These are phyloP conservation scores for Chloroceryle amazona DNA, from an alignment of 2,797 vertebrate genomes.

Conservation along the genomic window DNA sequence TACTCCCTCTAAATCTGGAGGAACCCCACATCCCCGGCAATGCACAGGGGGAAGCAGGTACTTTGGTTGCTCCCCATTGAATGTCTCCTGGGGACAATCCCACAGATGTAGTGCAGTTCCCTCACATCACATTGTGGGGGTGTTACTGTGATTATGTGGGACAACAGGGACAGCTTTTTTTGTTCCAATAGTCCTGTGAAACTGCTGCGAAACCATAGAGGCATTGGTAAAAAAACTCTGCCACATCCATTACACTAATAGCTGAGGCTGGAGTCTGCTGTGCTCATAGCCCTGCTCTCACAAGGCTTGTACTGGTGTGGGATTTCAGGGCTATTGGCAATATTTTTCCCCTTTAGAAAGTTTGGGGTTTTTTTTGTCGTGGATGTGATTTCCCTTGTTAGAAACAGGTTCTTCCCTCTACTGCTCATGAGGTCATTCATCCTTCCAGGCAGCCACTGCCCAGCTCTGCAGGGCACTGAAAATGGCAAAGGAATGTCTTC, in stretches of 20 bases:
- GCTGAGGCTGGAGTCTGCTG: neutral
- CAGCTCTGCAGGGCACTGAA: neutral
- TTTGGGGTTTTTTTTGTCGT: neutral
- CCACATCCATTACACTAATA: neutral
- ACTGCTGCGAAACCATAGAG: neutral
- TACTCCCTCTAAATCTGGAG: neutral
- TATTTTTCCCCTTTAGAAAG: neutral
- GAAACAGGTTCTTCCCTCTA: neutral
- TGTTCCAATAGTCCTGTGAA: neutral
- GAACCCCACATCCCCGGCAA: rapidly evolving
- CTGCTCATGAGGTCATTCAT: neutral
- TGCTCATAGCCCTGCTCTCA: neutral
- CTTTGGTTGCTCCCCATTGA: neutral
- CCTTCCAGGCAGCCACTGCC: neutral
- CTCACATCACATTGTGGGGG: neutral
- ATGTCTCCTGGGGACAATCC: rapidly evolving
- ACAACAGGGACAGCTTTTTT: neutral
- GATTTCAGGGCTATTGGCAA: neutral
- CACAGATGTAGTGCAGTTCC: rapidly evolving
- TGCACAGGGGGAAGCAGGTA: rapidly evolving
- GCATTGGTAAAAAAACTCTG: neutral
- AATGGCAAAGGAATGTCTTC: neutral
- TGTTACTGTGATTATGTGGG: neutral
- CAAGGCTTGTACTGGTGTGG: too few relatives aligned
- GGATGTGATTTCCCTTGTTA: neutral